Conservation (phyloP, 2,797 vertebrate species). For the Aldrovandia affinis region DNA sequence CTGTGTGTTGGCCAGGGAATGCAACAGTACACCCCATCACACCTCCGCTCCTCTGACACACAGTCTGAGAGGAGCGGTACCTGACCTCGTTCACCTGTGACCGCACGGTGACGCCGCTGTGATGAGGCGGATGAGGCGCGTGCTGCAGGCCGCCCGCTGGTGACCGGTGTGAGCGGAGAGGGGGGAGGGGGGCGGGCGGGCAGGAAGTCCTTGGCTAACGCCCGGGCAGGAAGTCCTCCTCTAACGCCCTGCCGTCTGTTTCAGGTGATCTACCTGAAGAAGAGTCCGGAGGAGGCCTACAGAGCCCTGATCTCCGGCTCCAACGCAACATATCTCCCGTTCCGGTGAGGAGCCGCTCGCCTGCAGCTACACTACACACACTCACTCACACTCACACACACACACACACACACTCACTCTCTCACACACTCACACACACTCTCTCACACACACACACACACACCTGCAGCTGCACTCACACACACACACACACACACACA, state of each 20-base stretch:
- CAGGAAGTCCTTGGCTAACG: not conserved
- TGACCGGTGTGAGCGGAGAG: not conserved
- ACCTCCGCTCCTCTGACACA: not conserved
- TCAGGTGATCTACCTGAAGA: slow-evolving; percentile 95
- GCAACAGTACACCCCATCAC: not conserved
- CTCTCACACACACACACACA: too few relatives aligned
- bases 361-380: too few relatives aligned
- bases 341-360: slow-evolving; percentile 79
- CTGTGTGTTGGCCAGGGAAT: not conserved
- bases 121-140: not conserved
- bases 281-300: slow-evolving; percentile 92
- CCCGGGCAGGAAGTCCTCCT: not conserved
- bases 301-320: slow-evolving; percentile 86
- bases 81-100: not conserved
- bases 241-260: slow-evolving; percentile 33
- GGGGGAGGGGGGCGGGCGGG: not conserved
- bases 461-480: too few relatives aligned
- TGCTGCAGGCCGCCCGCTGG: not conserved
- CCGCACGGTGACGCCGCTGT: not conserved
- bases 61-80: not conserved
- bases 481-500: too few relatives aligned
- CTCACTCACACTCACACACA: too few relatives aligned
- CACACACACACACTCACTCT: too few relatives aligned
- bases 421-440: too few relatives aligned
- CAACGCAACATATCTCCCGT: slow-evolving; percentile 89